Evolutionary conservation across 2,888 invertebrate species (phyloP), one percentile per base, ranked within the genome.

Genomic region (Odiellus spinosus): DNA sequence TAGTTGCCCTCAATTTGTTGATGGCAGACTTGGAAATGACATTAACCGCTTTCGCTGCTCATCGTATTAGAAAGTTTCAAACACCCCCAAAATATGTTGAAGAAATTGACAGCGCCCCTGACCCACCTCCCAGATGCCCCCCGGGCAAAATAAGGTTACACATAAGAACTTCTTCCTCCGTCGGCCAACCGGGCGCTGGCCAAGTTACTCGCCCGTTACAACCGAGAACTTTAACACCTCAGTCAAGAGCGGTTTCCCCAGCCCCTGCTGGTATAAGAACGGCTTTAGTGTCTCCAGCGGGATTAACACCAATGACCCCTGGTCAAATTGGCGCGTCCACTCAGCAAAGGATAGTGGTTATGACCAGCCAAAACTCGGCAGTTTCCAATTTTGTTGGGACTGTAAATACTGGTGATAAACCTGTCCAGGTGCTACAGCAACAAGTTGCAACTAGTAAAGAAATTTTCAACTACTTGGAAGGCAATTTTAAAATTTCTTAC

Each of bases 31-130:
- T 80, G 65, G 80, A 79, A 64, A 67, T 72, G 40, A 72, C 75
- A 55, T 67, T 82, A 53, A 78, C 80, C 48, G 87, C 88, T 17
- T 88, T 86, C 69, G 80, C 77, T 55, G 84, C 82, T 45, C 85
- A 87, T 66, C 76, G 87, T 61, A 76, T 82, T 46, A 76, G 77
- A 46, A 75, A 78, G 59, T 74, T 82, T 54, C 77, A 80, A 61
- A 78, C 82, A 11, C 76, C 81, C 36, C 67, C 75, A 58, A 73
- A 71, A 65, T 68, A 80, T 12, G 80, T 84, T 50, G 78, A 80
- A 45, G 76, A 80, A 63, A 74, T 78, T 49, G 77, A 77, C 59
- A 67, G 63, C 43, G 64, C 71, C 42, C 73, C 77, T 12, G 71
- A 73, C 44, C 67, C 72, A 40, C 71, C 76, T 40, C 76, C 79